Evolutionary conservation across 1,140 invertebrate species (phyloP).

Genomic region (Colletes gigas): DNA sequence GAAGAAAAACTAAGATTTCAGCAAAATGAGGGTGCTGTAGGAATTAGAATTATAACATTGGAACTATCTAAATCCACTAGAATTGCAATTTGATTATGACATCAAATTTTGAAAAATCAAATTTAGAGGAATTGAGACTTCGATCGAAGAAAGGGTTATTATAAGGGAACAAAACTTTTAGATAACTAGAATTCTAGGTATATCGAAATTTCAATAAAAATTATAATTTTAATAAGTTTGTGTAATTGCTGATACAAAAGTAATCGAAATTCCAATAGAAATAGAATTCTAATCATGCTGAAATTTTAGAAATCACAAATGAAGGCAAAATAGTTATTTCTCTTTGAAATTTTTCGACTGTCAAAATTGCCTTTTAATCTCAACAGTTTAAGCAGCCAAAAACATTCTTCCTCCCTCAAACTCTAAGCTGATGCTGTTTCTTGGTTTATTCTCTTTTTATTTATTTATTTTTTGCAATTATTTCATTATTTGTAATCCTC

Average conservation of each 20-base stretch:
- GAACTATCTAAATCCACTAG: background rate
- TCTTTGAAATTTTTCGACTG: conserved; percentile 28
- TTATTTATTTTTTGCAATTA: conserved; percentile 49
- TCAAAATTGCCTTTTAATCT: conserved; percentile 37
- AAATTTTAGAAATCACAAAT: conserved; percentile 42
- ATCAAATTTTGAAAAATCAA: conserved; percentile 3
- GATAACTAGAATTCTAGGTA: conserved; percentile 31
- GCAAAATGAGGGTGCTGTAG: background rate
- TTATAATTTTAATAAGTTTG: conserved; percentile 9
- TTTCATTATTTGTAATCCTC: conserved; percentile 38
- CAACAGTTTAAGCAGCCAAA: conserved; percentile 39
- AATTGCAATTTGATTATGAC: background rate
- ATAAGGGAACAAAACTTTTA: conserved; percentile 19
- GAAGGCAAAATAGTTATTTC: conserved; percentile 17
- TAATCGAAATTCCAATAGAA: conserved; percentile 32
- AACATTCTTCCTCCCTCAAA: conserved; percentile 31
- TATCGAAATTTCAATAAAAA: conserved; percentile 25
- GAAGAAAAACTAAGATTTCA: conserved; percentile 14
- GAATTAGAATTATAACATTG: conserved; percentile 4
- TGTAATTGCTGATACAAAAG: background rate
- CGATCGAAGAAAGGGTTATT: conserved; percentile 12
- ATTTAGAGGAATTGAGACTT: conserved; percentile 7
- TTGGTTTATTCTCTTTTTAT: conserved; percentile 64
- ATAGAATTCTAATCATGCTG: conserved; percentile 31
- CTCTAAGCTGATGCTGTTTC: conserved; percentile 50